These are phyloP conservation scores for Netelia inedita DNA, from an alignment of 2,888 invertebrate genomes.

Conservation along the genomic window DNA sequence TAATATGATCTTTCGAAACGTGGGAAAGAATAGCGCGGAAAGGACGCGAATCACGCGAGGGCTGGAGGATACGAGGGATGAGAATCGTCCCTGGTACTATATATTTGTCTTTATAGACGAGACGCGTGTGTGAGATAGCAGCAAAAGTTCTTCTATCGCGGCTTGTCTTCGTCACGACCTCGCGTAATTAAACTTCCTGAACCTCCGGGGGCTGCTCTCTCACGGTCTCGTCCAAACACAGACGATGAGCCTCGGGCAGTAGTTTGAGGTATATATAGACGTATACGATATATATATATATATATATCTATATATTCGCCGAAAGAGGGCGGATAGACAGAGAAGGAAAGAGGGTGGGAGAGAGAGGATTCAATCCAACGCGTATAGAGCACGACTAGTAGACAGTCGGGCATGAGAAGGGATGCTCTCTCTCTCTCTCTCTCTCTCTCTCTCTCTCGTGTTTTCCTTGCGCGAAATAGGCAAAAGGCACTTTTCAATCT, in stretches of 20 bases:
- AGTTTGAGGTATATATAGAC: conserved; percentile 14
- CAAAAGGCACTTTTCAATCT: conserved; percentile 66
- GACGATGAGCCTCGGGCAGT: conserved; percentile 68
- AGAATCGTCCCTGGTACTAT: background rate
- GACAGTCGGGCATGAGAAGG: conserved; percentile 14
- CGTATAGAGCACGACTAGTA: conserved; percentile 22
- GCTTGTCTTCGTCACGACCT: conserved; percentile 74
- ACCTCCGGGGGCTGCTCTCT: conserved; percentile 70
- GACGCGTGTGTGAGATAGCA: conserved; percentile 22
- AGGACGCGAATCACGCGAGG: too few relatives aligned
- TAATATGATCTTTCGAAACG: too few relatives aligned
- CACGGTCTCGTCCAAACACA: conserved; percentile 71
- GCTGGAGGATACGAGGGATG: background rate
- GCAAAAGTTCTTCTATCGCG: conserved; percentile 69
- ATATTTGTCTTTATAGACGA: background rate
- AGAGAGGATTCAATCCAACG: conserved; percentile 25
- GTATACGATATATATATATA: background rate
- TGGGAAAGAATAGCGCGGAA: too few relatives aligned
- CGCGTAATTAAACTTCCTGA: conserved; percentile 81
- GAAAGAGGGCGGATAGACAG: conserved; percentile 3
- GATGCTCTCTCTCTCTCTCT: background rate
- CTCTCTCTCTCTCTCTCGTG: conserved; percentile 2
- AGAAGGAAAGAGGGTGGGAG: background rate
- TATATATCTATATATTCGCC: background rate
- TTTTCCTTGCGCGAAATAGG: conserved; percentile 59